Evolutionary conservation across 2,113 vertebrate genomes (phyloP), one percentile per base, ranked within the genome.

Genomic region (Lasiurus borealis): DNA sequence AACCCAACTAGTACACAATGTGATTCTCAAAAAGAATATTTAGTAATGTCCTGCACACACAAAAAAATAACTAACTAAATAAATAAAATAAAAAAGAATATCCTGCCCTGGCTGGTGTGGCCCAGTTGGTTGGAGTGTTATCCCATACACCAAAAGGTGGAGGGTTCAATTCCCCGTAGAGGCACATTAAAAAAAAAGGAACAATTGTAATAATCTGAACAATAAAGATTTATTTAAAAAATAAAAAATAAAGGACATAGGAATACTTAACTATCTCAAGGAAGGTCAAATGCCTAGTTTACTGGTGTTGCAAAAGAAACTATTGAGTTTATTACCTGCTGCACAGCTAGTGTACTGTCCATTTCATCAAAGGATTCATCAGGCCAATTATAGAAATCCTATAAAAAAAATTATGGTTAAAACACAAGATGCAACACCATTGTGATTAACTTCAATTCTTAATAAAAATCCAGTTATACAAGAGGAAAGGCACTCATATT

Each of bases 351-450:
- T 0, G 99, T 99, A 98, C 99, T 99, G 97, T 99, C 99, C 99
- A 99, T 99, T 97, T 99, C 99, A 98, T 99, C 99, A 97, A 99
- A 99, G n/a, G 99, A 99, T 94, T 99, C 99, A 99, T 99, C 99
- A 50, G 99, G 99, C 99, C 99, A 99, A 97, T 99, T 99, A 98
- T 99, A 99, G 98, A 99, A 99, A 97, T 99, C 99, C 99, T 99
- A 94, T 85, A 50, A 90, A 97, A 95, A 77, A 78, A 85, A 62
- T 71, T 31, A 94, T 11, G 2, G 82, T 96, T 97, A 97, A 92
- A 95, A n/a, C 36, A 93, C 13, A 93, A 27, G 15, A 89, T 36
- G 46, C 25, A 90, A 69, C 75, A 76, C 48, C 29, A 81, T n/a
- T 92, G 54, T 62, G 23, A 91, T 85, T 95, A 93, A 88, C 11